Evolutionary conservation across 2,113 vertebrate species (phyloP).

Genomic region (Odobenus rosmarus): DNA sequence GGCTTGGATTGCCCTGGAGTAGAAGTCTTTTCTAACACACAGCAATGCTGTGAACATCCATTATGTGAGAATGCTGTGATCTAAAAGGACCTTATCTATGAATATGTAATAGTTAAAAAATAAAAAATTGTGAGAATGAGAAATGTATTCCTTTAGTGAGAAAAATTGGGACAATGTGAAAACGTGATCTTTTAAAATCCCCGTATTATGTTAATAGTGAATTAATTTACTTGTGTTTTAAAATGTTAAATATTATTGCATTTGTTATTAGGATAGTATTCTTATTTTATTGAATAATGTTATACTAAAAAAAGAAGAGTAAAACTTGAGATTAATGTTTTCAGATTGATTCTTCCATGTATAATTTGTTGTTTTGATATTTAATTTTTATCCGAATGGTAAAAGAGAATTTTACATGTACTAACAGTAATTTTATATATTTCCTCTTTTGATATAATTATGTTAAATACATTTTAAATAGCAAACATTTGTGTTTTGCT

Average conservation of each 20-base stretch:
- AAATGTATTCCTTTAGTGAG: not conserved
- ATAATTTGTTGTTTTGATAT: not conserved
- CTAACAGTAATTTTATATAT: not conserved
- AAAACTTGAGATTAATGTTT: not conserved
- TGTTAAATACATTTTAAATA: not conserved
- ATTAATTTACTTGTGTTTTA: not conserved
- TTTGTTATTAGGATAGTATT: not conserved
- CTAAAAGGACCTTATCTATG: not conserved
- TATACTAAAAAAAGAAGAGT: not conserved
- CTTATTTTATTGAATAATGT: not conserved
- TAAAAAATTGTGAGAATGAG: not conserved
- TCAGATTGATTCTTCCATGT: not conserved
- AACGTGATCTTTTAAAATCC: not conserved
- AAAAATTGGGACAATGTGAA: conserved; percentile 33
- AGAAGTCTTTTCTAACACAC: too few species aligned
- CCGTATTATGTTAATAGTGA: not conserved
- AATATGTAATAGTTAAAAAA: not conserved
- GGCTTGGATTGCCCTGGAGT: not conserved
- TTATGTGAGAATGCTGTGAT: not conserved
- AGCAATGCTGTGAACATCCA: not conserved
- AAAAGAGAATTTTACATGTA: not conserved
- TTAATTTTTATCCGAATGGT: not conserved
- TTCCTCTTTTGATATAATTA: not conserved
- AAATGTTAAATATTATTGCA: not conserved
- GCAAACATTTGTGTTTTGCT: not conserved